Evolutionary conservation across 1,140 invertebrate species (phyloP).

Genomic region (Anadara kagoshimensis): DNA sequence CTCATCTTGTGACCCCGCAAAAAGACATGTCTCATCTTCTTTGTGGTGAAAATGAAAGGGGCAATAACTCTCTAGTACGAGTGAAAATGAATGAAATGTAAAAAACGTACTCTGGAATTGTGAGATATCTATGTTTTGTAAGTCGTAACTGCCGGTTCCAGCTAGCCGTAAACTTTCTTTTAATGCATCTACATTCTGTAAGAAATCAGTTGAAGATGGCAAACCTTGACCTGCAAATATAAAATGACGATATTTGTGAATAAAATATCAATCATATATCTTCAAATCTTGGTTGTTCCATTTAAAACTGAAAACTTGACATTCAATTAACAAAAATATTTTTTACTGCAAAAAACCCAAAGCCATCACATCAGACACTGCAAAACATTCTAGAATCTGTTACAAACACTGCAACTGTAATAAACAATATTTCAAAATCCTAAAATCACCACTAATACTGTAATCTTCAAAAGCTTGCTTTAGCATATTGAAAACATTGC

Average conservation of each 20-base stretch:
- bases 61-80: too few species aligned
- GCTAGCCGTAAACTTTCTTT: constrained; percentile 67
- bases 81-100: not conserved
- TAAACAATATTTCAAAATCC: too few species aligned
- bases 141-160: constrained; percentile 59
- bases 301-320: constrained; percentile 8
- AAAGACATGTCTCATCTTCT: not conserved
- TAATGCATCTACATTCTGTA: constrained; percentile 66
- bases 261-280: not conserved
- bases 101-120: constrained; percentile 66
- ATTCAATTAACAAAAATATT: constrained; percentile 8
- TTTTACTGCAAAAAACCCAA: constrained; percentile 16
- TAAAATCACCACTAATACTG: too few species aligned
- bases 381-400: too few species aligned
- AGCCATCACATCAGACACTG: too few species aligned
- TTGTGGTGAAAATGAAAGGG: too few species aligned
- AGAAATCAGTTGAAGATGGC: constrained; percentile 49
- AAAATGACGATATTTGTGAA: not conserved
- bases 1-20: too few species aligned
- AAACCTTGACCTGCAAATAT: constrained; percentile 29
- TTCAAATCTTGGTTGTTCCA: not conserved
- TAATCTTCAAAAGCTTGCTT: too few species aligned
- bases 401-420: too few species aligned
- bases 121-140: constrained; percentile 66
- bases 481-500: too few species aligned